A percentile compares a stretch with the other conserved stretches of the same genome.
These are phyloP conservation scores for Araneus ventricosus DNA, from an alignment of 1,140 invertebrate genomes.

Conservation along the genomic window DNA sequence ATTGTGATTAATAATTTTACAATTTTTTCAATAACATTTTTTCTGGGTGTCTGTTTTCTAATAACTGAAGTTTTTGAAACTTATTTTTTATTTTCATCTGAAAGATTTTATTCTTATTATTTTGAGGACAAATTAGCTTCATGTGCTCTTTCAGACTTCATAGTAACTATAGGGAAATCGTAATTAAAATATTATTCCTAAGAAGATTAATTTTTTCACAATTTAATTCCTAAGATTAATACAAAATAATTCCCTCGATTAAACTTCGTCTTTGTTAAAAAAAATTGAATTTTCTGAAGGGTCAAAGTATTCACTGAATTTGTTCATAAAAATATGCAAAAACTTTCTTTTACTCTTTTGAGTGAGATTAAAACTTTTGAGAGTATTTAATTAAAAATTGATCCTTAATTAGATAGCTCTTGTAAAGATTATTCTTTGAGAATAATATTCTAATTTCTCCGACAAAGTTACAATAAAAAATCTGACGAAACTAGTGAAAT, in stretches of 20 bases:
- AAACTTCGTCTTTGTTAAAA: neutral
- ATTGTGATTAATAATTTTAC: too few species aligned
- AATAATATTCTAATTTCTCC: neutral
- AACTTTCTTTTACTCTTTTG: neutral
- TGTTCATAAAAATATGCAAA: neutral
- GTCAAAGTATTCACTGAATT: neutral
- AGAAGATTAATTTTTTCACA: neutral
- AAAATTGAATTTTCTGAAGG: neutral
- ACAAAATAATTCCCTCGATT: conserved; percentile 2
- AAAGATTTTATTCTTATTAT: too few species aligned
- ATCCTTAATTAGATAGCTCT: conserved; percentile 15
- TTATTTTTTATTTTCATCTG: too few species aligned
- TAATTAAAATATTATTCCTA: neutral
- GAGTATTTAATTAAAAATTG: conserved; percentile 18
- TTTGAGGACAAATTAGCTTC: too few species aligned
- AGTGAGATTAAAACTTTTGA: conserved; percentile 45
- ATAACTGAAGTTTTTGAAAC: too few species aligned
- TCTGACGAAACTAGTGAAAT: too few species aligned
- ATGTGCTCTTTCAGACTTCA: too few species aligned
- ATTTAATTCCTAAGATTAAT: neutral
- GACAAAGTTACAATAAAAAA: neutral
- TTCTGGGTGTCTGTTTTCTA: too few species aligned
- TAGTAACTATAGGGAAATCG: too few species aligned
- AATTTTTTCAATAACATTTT: too few species aligned
- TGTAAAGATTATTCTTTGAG: neutral